Evolutionary conservation across 2,797 vertebrate species (phyloP).

Genomic region (Knipowitschia caucasica): DNA sequence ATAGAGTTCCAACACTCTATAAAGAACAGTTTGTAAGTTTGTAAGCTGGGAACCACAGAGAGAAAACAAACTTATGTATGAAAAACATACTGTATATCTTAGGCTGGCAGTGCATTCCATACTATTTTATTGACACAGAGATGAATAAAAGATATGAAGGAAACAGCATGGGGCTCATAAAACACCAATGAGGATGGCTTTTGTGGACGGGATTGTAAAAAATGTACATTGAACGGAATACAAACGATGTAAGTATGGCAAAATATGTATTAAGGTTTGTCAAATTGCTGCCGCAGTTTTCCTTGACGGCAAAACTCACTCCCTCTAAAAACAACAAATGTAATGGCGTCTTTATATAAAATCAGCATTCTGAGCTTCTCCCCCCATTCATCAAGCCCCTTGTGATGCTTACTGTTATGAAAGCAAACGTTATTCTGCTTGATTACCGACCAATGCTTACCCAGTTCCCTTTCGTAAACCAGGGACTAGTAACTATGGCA

Average conservation of each 20-base stretch:
- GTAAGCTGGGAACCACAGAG: not conserved
- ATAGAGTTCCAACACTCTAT: not conserved
- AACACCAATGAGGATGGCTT: constrained; percentile 40
- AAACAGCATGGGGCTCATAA: constrained; percentile 29
- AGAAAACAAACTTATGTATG: constrained; percentile 1
- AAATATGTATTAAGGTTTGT: too few relatives aligned
- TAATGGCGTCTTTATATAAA: too few relatives aligned
- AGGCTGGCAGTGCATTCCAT: not conserved
- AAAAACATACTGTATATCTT: not conserved
- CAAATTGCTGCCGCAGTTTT: too few relatives aligned
- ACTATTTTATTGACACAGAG: constrained; percentile 8
- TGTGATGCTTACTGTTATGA: too few relatives aligned
- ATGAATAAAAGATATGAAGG: constrained; percentile 29
- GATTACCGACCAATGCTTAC: too few relatives aligned
- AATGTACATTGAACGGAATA: too few relatives aligned
- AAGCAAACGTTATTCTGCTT: too few relatives aligned
- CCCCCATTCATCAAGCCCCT: too few relatives aligned
- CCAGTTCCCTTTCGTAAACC: constrained; percentile 26
- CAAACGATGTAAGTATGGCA: too few relatives aligned
- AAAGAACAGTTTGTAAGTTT: not conserved
- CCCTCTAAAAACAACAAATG: too few relatives aligned
- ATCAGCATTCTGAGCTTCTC: too few relatives aligned
- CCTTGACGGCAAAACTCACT: too few relatives aligned
- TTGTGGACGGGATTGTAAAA: constrained; percentile 8
- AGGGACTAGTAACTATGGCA: constrained; percentile 35